Base-by-base conservation (phyloP, 2,888 invertebrate genomes). In the Mesoligia furuncula region DNA sequence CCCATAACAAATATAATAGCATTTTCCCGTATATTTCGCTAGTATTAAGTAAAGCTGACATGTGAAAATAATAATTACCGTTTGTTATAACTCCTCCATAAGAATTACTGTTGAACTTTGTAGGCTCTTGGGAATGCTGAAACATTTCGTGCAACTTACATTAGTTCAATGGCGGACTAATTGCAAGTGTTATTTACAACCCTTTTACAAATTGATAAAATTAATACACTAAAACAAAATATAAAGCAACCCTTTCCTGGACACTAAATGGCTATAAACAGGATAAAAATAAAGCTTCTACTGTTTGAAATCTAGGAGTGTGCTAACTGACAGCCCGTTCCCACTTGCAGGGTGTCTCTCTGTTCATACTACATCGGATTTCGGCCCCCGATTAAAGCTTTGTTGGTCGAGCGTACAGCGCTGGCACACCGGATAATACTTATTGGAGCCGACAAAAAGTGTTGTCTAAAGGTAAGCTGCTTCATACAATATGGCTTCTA, bases 61-160 rank as follows among this genome's bases (percentile, higher is more conserved):
- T 69, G 61, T 73, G 39, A 73, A 88, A 77, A 79, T 80, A 76
- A 82, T 85, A 91, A 93, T 96, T 88, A 96, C 96, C 96, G 91
- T 92, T 95, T 66, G 93, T 91, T 77, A 95, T 93, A 59, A 96
- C 95, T 77, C 95, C 94, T 59, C 94, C 93, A 65, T 91, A 95
- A 17, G 95, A 93, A 90, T 93, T 95, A 90, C 92, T 95, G 90
- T 91, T 95, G 82, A 94, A 92, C 85, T 94, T 95, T 75, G 94
- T 89, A n/a, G 93, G 93, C 85, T 96, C 96, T 91, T 96, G 96
- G 64, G 96, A 96, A 90, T 96, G 92, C 96, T 96, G 96, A 77
- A 96, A 95, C 73, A 73, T 72, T 42, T 70, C 64, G n/a, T 68
- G 80, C 59, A 80, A 84, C 59, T 54, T 82, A 51, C 27, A 79